Evolutionary conservation across 92 coral and sea anemone genomes (phyloP), one percentile per base, ranked within the genome.

Genomic region (Porites rus): DNA sequence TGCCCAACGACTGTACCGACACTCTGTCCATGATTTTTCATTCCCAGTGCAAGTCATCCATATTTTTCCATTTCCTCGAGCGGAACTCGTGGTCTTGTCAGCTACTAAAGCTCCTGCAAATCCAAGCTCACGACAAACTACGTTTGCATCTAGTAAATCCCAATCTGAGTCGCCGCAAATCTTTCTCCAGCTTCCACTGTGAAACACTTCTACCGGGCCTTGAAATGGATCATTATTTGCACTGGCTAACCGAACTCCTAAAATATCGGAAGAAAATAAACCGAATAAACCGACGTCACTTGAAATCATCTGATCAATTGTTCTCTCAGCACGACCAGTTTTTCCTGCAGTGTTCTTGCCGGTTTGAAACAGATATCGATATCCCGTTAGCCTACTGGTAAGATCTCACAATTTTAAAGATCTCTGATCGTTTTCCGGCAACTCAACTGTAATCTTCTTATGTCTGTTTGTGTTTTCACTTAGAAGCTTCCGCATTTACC

Each of bases 61-160:
- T 13, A 43, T 71, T 17, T 5, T 14, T 16, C 12, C 75, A 1
- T 50, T 71, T 38, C 53, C 58, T 43, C 10, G 53, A 3, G 11
- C 75, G 25, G 25, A 67, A 8, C 56, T 6, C 7, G 25, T 22
- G 20, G n/a, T 43, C 9, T 7, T 24, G 16, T 19, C 56, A 16
- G 56, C 75, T 6, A 4, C 16, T 4, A 71, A 21, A 5, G 75
- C 75, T 11, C 19, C 75, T 8, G 43, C 19, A 16, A 43, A 71
- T 6, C 75, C 75, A 71, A 71, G 75, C 58, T 71, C 20, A 14
- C 75, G 75, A 12, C 75, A 71, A 50, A 43, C 75, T n/a, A 71
- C 75, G 1, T 38, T 13, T 20, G 75, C 75, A 4, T 17, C 53
- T 56, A 2, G 21, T 71, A 71, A 50, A 22, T 71, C 53, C 75